Percentiles rank a stretch among this genome's conserved stretches.
These are phyloP conservation scores for Callopanchax toddi DNA, from an alignment of 2,113 vertebrate species.

Conservation along the genomic window DNA sequence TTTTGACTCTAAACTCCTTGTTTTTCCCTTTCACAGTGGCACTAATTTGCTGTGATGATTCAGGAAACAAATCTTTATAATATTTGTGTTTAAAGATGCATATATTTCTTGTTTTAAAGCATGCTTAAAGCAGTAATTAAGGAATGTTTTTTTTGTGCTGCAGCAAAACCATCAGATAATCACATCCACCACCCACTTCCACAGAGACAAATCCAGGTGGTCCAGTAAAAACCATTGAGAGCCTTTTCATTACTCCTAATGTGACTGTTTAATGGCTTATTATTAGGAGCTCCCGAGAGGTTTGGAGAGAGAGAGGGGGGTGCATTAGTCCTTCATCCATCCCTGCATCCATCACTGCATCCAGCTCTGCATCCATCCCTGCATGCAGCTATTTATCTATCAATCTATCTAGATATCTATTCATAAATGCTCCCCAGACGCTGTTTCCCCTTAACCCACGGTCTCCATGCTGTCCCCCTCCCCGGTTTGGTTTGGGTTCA, in stretches of 20 bases:
- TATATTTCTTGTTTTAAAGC: too few species aligned
- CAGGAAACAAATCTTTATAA: neutral
- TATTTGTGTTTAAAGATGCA: too few species aligned
- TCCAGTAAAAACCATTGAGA: conserved; percentile 79
- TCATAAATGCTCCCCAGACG: conserved; percentile 74
- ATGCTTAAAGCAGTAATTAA: too few species aligned
- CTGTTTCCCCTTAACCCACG: conserved; percentile 81
- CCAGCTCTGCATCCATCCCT: neutral
- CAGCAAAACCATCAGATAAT: conserved; percentile 28
- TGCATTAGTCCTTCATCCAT: neutral
- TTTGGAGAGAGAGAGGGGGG: conserved; percentile 1
- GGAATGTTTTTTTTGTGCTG: neutral
- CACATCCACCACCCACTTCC: conserved; percentile 38
- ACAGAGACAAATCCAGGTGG: conserved; percentile 79
- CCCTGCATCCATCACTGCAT: neutral
- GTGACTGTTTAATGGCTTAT: conserved; percentile 84
- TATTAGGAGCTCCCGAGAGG: conserved; percentile 83
- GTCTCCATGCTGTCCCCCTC: conserved; percentile 61
- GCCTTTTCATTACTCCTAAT: conserved; percentile 86
- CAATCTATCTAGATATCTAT: conserved; percentile 16
- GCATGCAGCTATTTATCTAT: conserved; percentile 2
- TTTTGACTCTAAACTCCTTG: too few species aligned
- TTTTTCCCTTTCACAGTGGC: too few species aligned
- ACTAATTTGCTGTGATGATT: neutral
- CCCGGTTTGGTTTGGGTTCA: conserved; percentile 22